Conservation (phyloP, 2,797 vertebrate genomes). For the Cyclura pinguis region DNA sequence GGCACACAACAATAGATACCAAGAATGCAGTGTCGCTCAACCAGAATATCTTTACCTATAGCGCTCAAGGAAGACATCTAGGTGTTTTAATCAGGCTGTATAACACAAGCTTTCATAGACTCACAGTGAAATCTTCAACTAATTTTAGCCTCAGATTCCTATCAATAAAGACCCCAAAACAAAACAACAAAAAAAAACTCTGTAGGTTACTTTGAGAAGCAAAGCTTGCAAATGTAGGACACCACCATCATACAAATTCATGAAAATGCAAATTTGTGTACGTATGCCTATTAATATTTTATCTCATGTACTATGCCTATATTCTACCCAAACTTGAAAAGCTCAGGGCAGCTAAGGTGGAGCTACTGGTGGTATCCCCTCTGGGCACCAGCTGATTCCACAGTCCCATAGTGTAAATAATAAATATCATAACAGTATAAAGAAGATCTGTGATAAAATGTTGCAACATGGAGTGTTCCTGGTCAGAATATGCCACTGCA, state of each 20-base stretch:
- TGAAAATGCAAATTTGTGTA: background rate
- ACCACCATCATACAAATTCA: conserved; percentile 19
- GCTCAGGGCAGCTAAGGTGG: background rate
- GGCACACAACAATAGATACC: too few relatives aligned
- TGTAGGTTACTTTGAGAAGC: background rate
- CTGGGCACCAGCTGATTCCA: too few relatives aligned
- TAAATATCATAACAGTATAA: background rate
- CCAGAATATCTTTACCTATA: background rate
- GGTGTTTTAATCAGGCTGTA: background rate
- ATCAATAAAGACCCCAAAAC: background rate
- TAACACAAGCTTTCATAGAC: background rate
- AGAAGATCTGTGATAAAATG: background rate
- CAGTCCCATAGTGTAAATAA: background rate
- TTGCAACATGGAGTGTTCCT: background rate
- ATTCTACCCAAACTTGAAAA: background rate
- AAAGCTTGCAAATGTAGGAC: conserved; percentile 15
- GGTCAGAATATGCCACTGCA: background rate
- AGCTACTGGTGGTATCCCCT: background rate
- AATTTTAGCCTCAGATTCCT: background rate
- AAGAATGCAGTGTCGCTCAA: background rate
- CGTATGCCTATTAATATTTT: background rate
- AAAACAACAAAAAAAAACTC: too few relatives aligned
- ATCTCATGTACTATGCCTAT: background rate
- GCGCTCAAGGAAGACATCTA: background rate
- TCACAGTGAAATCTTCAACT: background rate